These are phyloP conservation scores for Electrona antarctica DNA, from an alignment of 2,113 vertebrate genomes.

Conservation along the genomic window DNA sequence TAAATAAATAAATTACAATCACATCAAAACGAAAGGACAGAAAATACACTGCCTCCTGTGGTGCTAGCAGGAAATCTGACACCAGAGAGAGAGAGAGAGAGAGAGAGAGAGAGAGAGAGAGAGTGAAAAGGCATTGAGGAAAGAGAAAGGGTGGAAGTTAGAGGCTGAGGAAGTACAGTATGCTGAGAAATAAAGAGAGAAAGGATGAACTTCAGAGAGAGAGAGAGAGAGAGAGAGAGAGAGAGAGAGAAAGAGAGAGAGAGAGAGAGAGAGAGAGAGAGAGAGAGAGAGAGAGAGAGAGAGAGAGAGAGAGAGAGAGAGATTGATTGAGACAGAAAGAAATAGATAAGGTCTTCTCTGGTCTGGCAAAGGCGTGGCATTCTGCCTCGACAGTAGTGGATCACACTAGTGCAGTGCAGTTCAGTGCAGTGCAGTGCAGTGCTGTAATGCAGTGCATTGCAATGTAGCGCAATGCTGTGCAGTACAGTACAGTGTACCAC, in stretches of 20 bases:
- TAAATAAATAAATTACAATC: conserved; percentile 40
- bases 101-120: conserved; percentile 13
- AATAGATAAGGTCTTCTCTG: conserved; percentile 58
- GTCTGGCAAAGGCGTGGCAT: conserved; percentile 73
- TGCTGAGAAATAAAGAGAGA: conserved; percentile 37
- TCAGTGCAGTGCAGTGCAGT: too few species aligned
- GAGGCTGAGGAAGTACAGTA: neutral
- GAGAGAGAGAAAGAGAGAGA: conserved; percentile 22
- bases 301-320: conserved; percentile 32
- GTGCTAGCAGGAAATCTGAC: conserved; percentile 64
- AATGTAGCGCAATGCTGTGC: too few species aligned
- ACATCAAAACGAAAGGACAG: conserved; percentile 57
- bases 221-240: conserved; percentile 39
- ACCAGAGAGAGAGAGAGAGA: conserved; percentile 53
- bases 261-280: conserved; percentile 42
- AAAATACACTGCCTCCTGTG: conserved; percentile 66
- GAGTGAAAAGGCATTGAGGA: neutral
- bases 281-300: conserved; percentile 46
- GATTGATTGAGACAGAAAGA: conserved; percentile 32
- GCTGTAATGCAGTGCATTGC: too few species aligned
- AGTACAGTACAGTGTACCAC: too few species aligned
- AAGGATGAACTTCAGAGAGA: conserved; percentile 38
- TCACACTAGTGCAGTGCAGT: conserved; percentile 10
- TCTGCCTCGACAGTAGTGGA: conserved; percentile 51
- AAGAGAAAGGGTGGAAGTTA: neutral